Evolutionary conservation across 2,797 vertebrate genomes (phyloP).

Genomic region (Telmatherina bonti): DNA sequence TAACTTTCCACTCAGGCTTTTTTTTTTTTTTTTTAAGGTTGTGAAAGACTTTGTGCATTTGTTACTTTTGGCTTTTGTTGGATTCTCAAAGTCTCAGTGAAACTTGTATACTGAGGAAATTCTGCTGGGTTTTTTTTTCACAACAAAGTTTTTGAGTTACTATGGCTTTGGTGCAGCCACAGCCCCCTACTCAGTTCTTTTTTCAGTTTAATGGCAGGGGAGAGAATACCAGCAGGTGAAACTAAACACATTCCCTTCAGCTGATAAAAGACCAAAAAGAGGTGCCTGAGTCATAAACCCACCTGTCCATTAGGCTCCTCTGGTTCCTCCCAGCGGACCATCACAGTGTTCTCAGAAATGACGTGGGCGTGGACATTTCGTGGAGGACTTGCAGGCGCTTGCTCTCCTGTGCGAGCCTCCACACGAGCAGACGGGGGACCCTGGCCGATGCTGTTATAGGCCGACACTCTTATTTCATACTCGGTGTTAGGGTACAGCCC

Average conservation of each 20-base stretch:
- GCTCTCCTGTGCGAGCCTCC: slow-evolving; percentile 95
- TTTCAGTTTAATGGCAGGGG: not conserved
- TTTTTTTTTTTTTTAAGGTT: no score
- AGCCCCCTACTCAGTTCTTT: not conserved
- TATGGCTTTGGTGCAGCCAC: slow-evolving; percentile 1
- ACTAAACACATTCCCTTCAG: slow-evolving; percentile 4
- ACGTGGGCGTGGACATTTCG: slow-evolving; percentile 95
- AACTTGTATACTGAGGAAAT: not conserved
- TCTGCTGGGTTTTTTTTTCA: not conserved
- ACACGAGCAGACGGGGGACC: slow-evolving; percentile 92
- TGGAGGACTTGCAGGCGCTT: slow-evolving; percentile 94
- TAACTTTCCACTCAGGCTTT: not conserved
- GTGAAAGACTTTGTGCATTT: not conserved
- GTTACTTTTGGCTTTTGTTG: not conserved
- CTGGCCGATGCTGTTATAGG: slow-evolving; percentile 97
- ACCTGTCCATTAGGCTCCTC: slow-evolving; percentile 98
- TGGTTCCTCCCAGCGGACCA: slow-evolving; percentile 98
- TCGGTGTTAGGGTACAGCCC: slow-evolving; percentile 98
- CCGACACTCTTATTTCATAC: slow-evolving; percentile 96
- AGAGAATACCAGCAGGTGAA: not conserved
- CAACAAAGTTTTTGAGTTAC: not conserved
- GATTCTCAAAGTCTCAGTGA: not conserved
- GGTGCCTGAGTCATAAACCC: slow-evolving; percentile 18
- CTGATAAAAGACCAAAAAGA: not conserved
- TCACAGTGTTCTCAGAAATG: slow-evolving; percentile 93